phyloP scores from a whole-genome alignment of 2,888 invertebrate genomes.

The Platynereis dumerilii region DNA sequence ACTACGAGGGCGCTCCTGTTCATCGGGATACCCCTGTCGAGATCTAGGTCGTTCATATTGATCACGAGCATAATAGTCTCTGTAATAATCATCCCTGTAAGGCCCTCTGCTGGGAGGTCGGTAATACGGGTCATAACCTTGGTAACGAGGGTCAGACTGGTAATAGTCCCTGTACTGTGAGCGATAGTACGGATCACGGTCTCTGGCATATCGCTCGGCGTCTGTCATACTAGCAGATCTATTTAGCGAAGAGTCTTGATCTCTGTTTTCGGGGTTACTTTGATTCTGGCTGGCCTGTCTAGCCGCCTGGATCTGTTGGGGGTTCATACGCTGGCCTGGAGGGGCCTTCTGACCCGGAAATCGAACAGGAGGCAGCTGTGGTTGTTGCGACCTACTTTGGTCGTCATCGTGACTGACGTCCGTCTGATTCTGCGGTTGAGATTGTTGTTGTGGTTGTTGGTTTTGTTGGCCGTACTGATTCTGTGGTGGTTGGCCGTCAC shows the following conservation, averaged over 20 bases:
- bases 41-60: constrained; percentile 28
- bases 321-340: not conserved
- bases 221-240: not conserved
- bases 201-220: not conserved
- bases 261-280: not conserved
- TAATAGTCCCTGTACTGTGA: constrained; percentile 5
- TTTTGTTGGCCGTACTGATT: not conserved
- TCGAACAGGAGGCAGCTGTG: not conserved
- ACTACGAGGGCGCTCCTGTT: constrained; percentile 28
- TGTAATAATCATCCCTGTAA: constrained; percentile 7
- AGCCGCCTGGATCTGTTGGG: not conserved
- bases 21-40: constrained; percentile 31
- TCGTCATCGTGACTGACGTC: not conserved
- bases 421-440: not conserved
- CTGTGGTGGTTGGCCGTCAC: too few relatives aligned
- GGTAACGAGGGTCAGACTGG: not conserved
- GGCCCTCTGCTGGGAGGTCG: constrained; percentile 15
- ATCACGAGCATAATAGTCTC: constrained; percentile 18
- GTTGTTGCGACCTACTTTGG: not conserved
- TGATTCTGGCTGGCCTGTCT: constrained; percentile 6
- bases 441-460: not conserved
- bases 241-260: constrained; percentile 7
- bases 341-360: not conserved
- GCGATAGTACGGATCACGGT: constrained; percentile 2
- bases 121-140: constrained; percentile 11